Conservation (phyloP, 2,888 invertebrate genomes). For the Drosophila cyrtoloma region DNA sequence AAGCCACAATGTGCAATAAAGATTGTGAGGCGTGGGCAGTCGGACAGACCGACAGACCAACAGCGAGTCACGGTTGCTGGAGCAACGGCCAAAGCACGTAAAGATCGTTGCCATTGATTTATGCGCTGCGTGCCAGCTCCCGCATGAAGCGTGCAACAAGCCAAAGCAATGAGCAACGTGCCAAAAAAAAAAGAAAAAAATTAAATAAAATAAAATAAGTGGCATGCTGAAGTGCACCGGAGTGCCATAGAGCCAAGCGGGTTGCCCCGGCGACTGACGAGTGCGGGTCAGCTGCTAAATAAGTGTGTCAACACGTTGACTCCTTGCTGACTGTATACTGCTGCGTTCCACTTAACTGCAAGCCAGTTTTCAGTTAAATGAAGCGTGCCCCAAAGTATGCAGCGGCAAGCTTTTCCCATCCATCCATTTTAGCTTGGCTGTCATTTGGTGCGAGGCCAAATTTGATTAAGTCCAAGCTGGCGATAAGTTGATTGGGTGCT, state of each 20-base stretch:
- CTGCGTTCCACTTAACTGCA: conserved; percentile 30
- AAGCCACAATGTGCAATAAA: conserved; percentile 79
- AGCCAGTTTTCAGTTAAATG: conserved; percentile 53
- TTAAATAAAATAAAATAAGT: conserved; percentile 18
- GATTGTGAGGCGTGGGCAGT: conserved; percentile 59
- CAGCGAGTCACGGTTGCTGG: conserved; percentile 32
- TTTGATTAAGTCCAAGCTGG: conserved; percentile 75
- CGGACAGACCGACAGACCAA: conserved; percentile 10
- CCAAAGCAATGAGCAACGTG: conserved; percentile 46
- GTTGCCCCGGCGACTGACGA: conserved; percentile 38
- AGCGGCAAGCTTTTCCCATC: conserved; percentile 43
- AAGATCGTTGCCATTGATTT: conserved; percentile 82
- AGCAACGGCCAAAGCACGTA: conserved; percentile 67
- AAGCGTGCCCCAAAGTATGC: conserved; percentile 67
- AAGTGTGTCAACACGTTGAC: conserved; percentile 71
- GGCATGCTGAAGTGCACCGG: conserved; percentile 9
- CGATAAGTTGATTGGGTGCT: conserved; percentile 73
- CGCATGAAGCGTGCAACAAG: conserved; percentile 80
- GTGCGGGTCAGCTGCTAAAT: conserved; percentile 70
- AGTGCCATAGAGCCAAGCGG: conserved; percentile 13
- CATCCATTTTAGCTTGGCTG: conserved; percentile 28
- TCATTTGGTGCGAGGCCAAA: conserved; percentile 57
- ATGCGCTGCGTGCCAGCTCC: conserved; percentile 71
- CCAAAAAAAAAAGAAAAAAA: not conserved
- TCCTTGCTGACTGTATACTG: conserved; percentile 13